Evolutionary conservation across 2,888 invertebrate genomes (phyloP).

Genomic region (Hypercompe scribonia): DNA sequence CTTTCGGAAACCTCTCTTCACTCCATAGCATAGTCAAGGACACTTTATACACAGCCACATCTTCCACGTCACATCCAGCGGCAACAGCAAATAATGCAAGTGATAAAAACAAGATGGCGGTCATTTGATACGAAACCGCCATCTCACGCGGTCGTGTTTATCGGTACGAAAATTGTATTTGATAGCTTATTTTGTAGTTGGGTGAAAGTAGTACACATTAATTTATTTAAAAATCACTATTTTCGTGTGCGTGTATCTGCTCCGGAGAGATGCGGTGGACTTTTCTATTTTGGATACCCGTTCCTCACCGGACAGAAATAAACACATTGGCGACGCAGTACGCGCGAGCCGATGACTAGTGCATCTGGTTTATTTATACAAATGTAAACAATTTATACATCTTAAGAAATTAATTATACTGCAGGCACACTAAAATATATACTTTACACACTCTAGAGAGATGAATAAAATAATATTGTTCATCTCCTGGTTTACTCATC

Average conservation of each 20-base stretch:
- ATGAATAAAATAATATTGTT: background rate
- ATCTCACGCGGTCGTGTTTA: constrained; percentile 61
- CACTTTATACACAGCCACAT: constrained; percentile 95
- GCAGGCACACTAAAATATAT: background rate
- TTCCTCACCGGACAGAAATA: constrained; percentile 78
- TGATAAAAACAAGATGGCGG: constrained; percentile 77
- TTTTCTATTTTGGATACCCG: constrained; percentile 83
- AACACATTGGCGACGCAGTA: constrained; percentile 74
- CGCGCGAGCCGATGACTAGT: constrained; percentile 60
- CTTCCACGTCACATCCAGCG: constrained; percentile 89
- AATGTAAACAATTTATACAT: constrained; percentile 32
- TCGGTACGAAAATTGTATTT: constrained; percentile 20
- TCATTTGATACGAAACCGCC: constrained; percentile 63
- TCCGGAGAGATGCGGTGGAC: constrained; percentile 74
- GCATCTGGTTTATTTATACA: constrained; percentile 63
- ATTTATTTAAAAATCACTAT: constrained; percentile 42
- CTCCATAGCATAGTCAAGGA: constrained; percentile 95
- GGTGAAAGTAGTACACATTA: constrained; percentile 49
- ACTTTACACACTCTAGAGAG: background rate
- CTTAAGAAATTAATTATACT: background rate
- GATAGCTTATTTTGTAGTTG: constrained; percentile 30
- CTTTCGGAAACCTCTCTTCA: constrained; percentile 94
- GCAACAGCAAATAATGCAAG: constrained; percentile 52
- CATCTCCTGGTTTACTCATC: no score
- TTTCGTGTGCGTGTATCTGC: constrained; percentile 74